Evolutionary conservation across 2,113 vertebrate genomes (phyloP), one percentile per base, ranked within the genome.

Genomic region (Blennius ocellaris): DNA sequence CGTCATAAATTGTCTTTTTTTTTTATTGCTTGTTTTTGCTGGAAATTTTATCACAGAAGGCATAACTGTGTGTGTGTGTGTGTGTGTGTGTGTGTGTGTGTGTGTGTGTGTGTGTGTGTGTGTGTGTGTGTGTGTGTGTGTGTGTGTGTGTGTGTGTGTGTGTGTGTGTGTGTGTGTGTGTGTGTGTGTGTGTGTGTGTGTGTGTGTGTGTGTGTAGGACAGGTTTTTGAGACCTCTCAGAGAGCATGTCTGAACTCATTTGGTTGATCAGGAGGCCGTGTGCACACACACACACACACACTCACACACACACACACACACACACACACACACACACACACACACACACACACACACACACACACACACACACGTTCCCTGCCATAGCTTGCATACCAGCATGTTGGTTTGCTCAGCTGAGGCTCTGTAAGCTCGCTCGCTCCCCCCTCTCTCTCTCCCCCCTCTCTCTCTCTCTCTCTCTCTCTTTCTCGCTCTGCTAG

Each of bases 401-500:
- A 67, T 36, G 41, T 51, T 53, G 55, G 52, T 79, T 70, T 69
- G 47, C 67, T 83, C 76, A 65, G 65, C 60, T 60, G 69, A 80
- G 66, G 69, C 62, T 49, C 17, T 60, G 55, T 72, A 56, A 58
- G 54, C 54, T 77, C 60, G 62, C 70, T 84, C 60, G 72, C 66
- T 83, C 76, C 73, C 48, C 6, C 59, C 55, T 3, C 16, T 61
- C 36, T 12, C 45, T 52, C 68, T 61, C 9, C 60, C 0, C 38
- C 40, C n/a, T 8, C 8, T 10, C 10, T 0, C 36, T 8, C 7
- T 7, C 14, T 1, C n/a, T 48, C 11, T 10, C 9, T 37, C 40
- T 45, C 16, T 36, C 2, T 53, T 1, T n/a, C 14, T n/a, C 60
- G 47, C 7, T 47, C 80, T 91, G 93, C 93, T 93, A 94, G 93